phyloP scores from a whole-genome alignment of 2,888 invertebrate species.

The Listrodromus nycthemerus region DNA sequence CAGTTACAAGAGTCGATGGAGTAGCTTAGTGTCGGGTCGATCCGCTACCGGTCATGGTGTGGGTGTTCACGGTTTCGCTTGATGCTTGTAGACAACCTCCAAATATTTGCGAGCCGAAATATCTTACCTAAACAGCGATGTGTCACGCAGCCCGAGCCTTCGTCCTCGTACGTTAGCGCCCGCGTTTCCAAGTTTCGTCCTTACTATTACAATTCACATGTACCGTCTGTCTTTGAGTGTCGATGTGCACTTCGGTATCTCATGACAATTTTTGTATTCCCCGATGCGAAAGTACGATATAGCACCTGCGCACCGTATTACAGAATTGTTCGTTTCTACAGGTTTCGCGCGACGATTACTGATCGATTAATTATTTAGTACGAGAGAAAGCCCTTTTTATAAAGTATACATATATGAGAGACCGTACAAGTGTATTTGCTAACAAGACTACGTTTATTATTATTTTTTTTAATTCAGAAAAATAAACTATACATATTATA shows the following conservation, averaged over 20 bases:
- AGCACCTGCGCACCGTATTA: slow-evolving; percentile 71
- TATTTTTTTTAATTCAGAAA: no score
- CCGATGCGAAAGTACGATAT: no score
- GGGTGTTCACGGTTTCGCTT: slow-evolving; percentile 63
- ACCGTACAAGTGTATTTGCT: no score
- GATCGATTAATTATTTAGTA: no score
- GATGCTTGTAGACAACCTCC: slow-evolving; percentile 83
- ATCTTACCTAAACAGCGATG: slow-evolving; percentile 84
- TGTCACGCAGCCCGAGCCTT: slow-evolving; percentile 77
- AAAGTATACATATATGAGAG: no score
- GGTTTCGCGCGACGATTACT: slow-evolving; percentile 27
- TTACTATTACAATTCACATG: slow-evolving; percentile 6
- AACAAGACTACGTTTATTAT: no score
- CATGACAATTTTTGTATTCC: no score
- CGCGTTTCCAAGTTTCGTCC: slow-evolving; percentile 50
- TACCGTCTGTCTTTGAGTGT: background rate
- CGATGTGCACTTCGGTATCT: no score
- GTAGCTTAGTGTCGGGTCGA: slow-evolving; percentile 67
- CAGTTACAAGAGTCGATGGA: slow-evolving; percentile 80
- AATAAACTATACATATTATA: background rate
- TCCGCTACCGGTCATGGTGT: slow-evolving; percentile 50
- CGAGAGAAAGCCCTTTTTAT: no score
- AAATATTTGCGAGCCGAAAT: slow-evolving; percentile 84
- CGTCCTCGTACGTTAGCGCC: slow-evolving; percentile 66
- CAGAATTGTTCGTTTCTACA: slow-evolving; percentile 77